phyloP scores from a whole-genome alignment of 2,888 invertebrate species.

The Hirtodrosophila cameraria region DNA sequence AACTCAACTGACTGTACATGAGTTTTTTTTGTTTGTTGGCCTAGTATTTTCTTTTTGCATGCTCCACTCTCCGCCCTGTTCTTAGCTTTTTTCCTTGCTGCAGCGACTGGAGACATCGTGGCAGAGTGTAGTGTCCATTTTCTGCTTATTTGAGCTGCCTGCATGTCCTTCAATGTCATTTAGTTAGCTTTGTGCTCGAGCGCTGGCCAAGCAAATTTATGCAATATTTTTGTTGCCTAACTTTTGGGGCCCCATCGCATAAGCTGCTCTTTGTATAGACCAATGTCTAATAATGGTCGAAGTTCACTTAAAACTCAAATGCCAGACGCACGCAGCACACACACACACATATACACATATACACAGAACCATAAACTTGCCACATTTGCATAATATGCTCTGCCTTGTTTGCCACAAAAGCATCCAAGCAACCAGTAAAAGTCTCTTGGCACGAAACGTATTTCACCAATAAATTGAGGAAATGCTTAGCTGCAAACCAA shows the following conservation, averaged over 20 bases:
- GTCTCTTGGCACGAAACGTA: slow-evolving; percentile 68
- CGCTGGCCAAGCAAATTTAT: slow-evolving; percentile 48
- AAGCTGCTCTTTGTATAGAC: slow-evolving; percentile 9
- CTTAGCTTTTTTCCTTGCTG: too few species aligned
- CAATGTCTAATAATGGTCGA: slow-evolving; percentile 49
- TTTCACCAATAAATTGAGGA: slow-evolving; percentile 75
- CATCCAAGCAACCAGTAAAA: slow-evolving; percentile 45
- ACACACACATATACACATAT: slow-evolving; percentile 17
- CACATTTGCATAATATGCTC: slow-evolving; percentile 71
- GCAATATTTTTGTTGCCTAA: slow-evolving; percentile 49
- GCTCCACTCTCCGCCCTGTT: background rate
- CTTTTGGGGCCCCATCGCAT: background rate
- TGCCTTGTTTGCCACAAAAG: slow-evolving; percentile 48
- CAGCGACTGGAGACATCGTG: background rate
- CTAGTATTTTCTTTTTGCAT: slow-evolving; percentile 18
- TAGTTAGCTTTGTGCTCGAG: slow-evolving; percentile 25
- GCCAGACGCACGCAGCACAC: slow-evolving; percentile 39
- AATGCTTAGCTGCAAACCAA: slow-evolving; percentile 50
- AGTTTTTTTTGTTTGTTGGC: slow-evolving; percentile 22
- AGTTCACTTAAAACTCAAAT: slow-evolving; percentile 63
- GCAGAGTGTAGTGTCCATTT: slow-evolving; percentile 21
- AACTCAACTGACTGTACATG: slow-evolving; percentile 62
- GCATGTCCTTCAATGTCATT: slow-evolving; percentile 61
- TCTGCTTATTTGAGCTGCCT: slow-evolving; percentile 48
- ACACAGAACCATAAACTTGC: slow-evolving; percentile 66